Percentiles rank a stretch among this genome's conserved stretches.
Conservation (phyloP, 2,888 invertebrate species). For the Agelastica alni region DNA sequence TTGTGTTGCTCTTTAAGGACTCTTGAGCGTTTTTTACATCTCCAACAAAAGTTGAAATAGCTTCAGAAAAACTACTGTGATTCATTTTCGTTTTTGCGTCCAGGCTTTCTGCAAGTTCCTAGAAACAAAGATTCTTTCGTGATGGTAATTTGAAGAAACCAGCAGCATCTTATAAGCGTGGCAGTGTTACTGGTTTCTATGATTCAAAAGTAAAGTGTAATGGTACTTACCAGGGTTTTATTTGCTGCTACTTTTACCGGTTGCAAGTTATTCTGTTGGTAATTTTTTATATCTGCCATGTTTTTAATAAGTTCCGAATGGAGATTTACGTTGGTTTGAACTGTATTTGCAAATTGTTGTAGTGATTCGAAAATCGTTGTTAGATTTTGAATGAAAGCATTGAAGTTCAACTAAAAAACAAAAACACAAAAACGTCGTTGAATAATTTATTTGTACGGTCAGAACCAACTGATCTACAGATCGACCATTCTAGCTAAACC, state of each 20-base stretch:
- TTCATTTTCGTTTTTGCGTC: conserved; percentile 68
- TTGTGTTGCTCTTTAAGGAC: conserved; percentile 64
- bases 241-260: conserved; percentile 66
- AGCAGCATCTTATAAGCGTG: not conserved
- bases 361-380: conserved; percentile 65
- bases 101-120: conserved; percentile 49
- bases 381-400: no score
- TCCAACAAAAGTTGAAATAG: conserved; percentile 67
- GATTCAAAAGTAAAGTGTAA: no score
- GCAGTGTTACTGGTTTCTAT: no score
- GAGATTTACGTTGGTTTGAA: no score
- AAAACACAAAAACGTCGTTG: no score
- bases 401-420: conserved; percentile 65
- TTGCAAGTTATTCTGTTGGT: conserved; percentile 64
- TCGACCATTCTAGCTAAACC: no score
- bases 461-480: no score
- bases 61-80: conserved; percentile 70
- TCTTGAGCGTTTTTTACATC: conserved; percentile 72
- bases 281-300: conserved; percentile 59
- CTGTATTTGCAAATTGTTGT: conserved; percentile 62
- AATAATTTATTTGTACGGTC: no score
- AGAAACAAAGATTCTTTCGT: conserved; percentile 33
- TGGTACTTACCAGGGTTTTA: conserved; percentile 62
- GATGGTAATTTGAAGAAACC: not conserved
- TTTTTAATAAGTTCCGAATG: no score